These are phyloP conservation scores for Polia nebulosa DNA, from an alignment of 2,888 invertebrate genomes.

Conservation along the genomic window DNA sequence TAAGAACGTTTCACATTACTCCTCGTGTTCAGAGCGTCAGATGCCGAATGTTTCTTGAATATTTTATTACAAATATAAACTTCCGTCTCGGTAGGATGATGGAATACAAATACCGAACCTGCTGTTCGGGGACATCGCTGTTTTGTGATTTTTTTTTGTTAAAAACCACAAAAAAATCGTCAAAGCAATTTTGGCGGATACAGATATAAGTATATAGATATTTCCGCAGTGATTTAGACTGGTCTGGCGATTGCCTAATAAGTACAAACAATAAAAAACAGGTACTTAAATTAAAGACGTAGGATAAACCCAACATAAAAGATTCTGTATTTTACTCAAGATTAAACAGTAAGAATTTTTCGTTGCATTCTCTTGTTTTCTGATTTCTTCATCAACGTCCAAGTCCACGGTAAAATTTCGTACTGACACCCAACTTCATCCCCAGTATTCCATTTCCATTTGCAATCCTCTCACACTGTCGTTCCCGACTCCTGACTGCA, in stretches of 20 bases:
- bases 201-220: conserved; percentile 15
- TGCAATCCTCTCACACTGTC: background rate
- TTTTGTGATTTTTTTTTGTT: conserved; percentile 13
- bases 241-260: conserved; percentile 23
- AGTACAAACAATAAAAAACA: conserved; percentile 24
- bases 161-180: conserved; percentile 24
- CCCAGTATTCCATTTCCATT: conserved; percentile 15
- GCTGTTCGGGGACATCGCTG: conserved; percentile 9
- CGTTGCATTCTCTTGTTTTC: background rate
- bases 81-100: conserved; percentile 24
- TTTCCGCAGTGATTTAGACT: conserved; percentile 31
- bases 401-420: background rate
- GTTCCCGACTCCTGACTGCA: conserved; percentile 8
- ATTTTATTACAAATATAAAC: conserved; percentile 36
- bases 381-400: background rate
- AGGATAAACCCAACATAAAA: conserved; percentile 6
- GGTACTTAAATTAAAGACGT: conserved; percentile 18
- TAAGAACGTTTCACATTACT: conserved; percentile 48
- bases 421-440: background rate
- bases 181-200: conserved; percentile 19
- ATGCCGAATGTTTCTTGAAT: conserved; percentile 36
- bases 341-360: background rate
- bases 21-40: conserved; percentile 10
- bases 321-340: background rate
- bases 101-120: conserved; percentile 37